Evolutionary conservation across 2,113 vertebrate genomes (phyloP).

Genomic region (Aegithalos caudatus): DNA sequence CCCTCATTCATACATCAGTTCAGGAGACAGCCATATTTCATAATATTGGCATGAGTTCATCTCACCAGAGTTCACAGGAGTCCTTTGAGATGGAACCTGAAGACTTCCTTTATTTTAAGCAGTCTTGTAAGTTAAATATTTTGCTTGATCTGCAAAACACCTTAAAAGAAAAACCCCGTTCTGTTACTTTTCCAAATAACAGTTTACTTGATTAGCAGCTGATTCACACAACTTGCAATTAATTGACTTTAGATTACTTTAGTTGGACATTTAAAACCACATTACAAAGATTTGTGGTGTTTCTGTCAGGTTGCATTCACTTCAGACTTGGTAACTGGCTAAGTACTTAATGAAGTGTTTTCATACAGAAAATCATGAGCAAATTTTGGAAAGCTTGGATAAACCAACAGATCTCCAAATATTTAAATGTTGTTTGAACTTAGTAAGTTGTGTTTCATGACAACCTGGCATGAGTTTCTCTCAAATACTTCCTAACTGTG

Average conservation of each 20-base stretch:
- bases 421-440: conserved; percentile 21
- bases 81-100: background rate
- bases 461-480: background rate
- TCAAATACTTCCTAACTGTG: background rate
- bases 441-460: background rate
- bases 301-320: background rate
- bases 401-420: conserved; percentile 9
- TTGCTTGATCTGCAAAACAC: background rate
- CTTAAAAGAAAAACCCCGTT: background rate
- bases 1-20: background rate
- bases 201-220: background rate
- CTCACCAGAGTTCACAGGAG: background rate
- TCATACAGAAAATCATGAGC: background rate
- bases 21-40: background rate
- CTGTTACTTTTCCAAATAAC: background rate
- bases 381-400: background rate
- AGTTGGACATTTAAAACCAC: background rate
- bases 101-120: background rate
- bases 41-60: background rate
- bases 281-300: background rate
- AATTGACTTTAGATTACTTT: background rate
- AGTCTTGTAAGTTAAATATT: background rate
- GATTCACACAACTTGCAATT: background rate
- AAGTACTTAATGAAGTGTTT: conserved; percentile 5
- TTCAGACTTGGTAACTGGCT: background rate